These are phyloP conservation scores for Blennius ocellaris DNA, from an alignment of 2,113 vertebrate species.

Conservation along the genomic window DNA sequence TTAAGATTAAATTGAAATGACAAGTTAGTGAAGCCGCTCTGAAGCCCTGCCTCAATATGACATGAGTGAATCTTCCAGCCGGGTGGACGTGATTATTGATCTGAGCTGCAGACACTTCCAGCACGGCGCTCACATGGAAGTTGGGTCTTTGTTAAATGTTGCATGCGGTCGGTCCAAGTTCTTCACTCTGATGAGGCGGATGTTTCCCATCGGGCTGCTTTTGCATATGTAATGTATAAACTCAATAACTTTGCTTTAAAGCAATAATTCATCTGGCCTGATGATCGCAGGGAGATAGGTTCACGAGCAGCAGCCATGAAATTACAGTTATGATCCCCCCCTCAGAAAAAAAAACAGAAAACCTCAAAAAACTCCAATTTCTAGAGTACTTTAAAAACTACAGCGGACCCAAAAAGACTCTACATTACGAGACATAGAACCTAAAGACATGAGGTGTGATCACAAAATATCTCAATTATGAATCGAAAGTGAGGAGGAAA, in stretches of 20 bases:
- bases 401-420: no score
- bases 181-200: constrained; percentile 2
- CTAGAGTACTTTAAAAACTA: no score
- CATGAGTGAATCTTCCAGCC: constrained; percentile 49
- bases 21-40: constrained; percentile 34
- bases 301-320: no score
- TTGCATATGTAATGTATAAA: constrained; percentile 14
- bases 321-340: no score
- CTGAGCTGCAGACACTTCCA: constrained; percentile 35
- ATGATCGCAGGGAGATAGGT: no score
- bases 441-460: no score
- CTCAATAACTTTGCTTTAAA: constrained; percentile 4
- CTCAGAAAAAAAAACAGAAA: no score
- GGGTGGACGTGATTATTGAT: constrained; percentile 58
- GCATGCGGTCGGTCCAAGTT: constrained; percentile 10
- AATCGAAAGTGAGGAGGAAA: no score
- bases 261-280: constrained; percentile 1
- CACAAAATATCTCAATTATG: no score
- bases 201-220: constrained; percentile 13
- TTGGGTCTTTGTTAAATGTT: constrained; percentile 31
- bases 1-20: constrained; percentile 54
- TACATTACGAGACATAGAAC: no score
- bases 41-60: constrained; percentile 41
- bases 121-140: constrained; percentile 4
- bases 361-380: no score